Percentiles rank a stretch among this genome's conserved stretches.
phyloP scores from a whole-genome alignment of 2,797 vertebrate genomes.

The Lacerta bilineata region DNA sequence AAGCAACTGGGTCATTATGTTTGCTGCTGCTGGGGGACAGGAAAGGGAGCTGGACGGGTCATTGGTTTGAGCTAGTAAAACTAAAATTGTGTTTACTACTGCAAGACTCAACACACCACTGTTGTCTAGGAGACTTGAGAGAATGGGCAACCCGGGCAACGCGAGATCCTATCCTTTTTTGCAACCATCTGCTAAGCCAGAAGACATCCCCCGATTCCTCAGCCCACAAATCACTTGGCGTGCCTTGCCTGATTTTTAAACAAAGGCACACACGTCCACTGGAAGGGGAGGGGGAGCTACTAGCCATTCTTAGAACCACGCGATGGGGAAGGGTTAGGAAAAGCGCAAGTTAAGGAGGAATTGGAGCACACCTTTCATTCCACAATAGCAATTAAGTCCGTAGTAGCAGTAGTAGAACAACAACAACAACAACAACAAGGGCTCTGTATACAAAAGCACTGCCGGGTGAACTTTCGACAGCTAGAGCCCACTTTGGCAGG shows the following conservation, averaged over 20 bases:
- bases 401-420: no score
- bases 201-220: background rate
- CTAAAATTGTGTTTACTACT: background rate
- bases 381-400: no score
- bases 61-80: background rate
- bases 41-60: background rate
- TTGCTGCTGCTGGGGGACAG: background rate
- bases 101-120: background rate
- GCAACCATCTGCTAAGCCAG: background rate
- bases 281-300: background rate
- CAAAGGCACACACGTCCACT: background rate
- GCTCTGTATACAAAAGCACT: background rate
- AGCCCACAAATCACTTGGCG: background rate
- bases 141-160: background rate
- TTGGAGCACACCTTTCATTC: background rate
- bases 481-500: background rate
- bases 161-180: background rate
- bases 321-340: background rate
- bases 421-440: background rate
- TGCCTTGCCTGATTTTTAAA: background rate
- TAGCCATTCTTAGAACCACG: no score
- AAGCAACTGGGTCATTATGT: background rate
- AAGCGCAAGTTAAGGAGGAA: no score
- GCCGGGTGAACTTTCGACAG: background rate
- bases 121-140: background rate